phyloP scores from a whole-genome alignment of 2,113 vertebrate species.

The Morphnarchus princeps region DNA sequence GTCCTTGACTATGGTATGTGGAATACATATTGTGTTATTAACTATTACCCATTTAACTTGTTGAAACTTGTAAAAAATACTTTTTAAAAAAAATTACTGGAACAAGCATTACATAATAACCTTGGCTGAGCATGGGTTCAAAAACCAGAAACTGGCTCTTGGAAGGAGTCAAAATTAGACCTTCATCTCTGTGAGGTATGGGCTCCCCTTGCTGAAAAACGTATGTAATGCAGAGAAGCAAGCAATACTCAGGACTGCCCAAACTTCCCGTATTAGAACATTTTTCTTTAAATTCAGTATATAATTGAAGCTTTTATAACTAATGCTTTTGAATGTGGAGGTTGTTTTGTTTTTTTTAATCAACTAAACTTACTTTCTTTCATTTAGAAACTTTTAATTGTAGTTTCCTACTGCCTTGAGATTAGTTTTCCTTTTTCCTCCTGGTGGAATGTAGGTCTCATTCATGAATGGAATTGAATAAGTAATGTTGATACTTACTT shows the following conservation, averaged over 20 bases:
- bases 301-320: background rate
- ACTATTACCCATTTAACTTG: background rate
- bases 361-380: background rate
- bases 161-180: accelerated
- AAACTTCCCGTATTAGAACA: background rate
- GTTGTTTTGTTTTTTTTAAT: background rate
- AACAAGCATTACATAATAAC: background rate
- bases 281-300: background rate
- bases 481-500: background rate
- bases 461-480: background rate
- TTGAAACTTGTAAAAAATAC: background rate
- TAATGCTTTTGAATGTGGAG: background rate
- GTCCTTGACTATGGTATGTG: background rate
- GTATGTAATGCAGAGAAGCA: background rate
- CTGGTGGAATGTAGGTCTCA: background rate
- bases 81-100: background rate
- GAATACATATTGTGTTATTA: background rate
- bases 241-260: background rate
- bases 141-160: background rate
- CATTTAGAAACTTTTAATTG: background rate
- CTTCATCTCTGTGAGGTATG: background rate
- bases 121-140: background rate
- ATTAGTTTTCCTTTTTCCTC: background rate
- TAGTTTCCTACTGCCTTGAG: background rate
- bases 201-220: constrained; percentile 12